Evolutionary conservation across 1,140 invertebrate genomes (phyloP).

Genomic region (Ladona fulva): DNA sequence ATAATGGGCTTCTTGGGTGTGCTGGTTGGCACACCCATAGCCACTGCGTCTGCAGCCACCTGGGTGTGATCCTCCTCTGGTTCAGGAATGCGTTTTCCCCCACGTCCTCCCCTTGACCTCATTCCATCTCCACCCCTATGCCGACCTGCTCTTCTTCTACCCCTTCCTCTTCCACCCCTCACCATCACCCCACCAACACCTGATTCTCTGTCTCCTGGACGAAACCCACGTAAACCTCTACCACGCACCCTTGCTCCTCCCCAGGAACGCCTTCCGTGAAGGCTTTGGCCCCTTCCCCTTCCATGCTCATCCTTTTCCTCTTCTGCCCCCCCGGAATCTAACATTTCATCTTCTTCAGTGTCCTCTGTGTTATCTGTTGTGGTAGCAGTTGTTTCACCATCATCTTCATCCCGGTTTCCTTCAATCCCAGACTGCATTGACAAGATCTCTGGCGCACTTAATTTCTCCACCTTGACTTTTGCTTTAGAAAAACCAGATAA

Average conservation of each 20-base stretch:
- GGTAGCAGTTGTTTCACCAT: neutral
- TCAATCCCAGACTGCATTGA: neutral
- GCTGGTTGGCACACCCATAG: slow-evolving; percentile 32
- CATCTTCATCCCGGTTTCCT: neutral
- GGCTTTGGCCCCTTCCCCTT: neutral
- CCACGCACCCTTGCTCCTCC: neutral
- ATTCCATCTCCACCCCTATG: slow-evolving; percentile 37
- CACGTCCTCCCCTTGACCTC: slow-evolving; percentile 35
- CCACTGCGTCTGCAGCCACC: slow-evolving; percentile 39
- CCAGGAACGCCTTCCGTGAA: neutral
- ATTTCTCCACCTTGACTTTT: neutral
- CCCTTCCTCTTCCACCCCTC: neutral
- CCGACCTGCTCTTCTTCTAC: slow-evolving; percentile 29
- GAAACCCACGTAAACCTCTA: neutral
- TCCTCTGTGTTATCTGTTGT: neutral
- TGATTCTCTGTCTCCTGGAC: neutral
- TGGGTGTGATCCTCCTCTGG: slow-evolving; percentile 38
- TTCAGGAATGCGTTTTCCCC: slow-evolving; percentile 34
- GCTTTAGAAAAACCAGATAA: neutral
- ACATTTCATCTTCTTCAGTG: neutral
- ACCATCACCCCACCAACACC: neutral
- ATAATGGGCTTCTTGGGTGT: neutral
- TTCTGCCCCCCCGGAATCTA: neutral
- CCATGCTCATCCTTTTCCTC: neutral
- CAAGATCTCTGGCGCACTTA: neutral